Conservation (phyloP, 2,797 vertebrate genomes). For the Petrocephalus schoutedeni region DNA sequence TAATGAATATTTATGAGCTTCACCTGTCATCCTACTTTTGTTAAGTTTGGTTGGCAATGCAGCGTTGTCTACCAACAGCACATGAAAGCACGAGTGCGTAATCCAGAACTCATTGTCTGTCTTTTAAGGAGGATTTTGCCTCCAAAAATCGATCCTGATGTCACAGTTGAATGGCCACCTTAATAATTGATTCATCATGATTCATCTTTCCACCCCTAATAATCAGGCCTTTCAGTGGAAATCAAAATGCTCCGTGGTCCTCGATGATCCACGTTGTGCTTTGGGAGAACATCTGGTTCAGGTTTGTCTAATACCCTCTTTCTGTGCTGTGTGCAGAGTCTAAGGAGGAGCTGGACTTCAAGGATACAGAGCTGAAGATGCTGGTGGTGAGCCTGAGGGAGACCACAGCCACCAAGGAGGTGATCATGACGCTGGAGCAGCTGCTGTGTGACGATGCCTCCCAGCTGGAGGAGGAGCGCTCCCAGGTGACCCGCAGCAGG, state of each 20-base stretch:
- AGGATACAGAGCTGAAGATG: conserved; percentile 61
- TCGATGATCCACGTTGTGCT: background rate
- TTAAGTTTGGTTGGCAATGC: background rate
- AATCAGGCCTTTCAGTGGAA: background rate
- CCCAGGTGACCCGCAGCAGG: conserved; percentile 62
- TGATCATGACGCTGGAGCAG: conserved; percentile 80
- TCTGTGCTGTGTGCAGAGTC: conserved; percentile 37
- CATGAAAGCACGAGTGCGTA: background rate
- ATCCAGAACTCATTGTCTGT: background rate
- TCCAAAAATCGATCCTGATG: background rate
- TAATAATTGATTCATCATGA: background rate
- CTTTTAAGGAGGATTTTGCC: background rate
- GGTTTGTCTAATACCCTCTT: background rate
- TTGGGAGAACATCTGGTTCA: background rate
- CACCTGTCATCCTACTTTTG: background rate
- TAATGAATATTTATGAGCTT: background rate
- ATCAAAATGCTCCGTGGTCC: background rate
- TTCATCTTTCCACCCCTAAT: background rate
- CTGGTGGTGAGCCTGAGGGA: conserved; percentile 68
- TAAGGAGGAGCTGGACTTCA: conserved; percentile 58
- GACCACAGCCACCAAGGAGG: conserved; percentile 64
- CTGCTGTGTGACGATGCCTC: conserved; percentile 62
- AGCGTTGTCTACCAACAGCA: background rate
- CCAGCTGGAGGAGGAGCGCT: conserved; percentile 51
- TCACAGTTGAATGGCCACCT: background rate